These are phyloP conservation scores for pig (Sus scrofa) DNA, from an alignment of 2,113 vertebrate genomes.

Conservation along the genomic window T2T-Sscrofa CM000813.6:28586001-28586500, in stretches of 20 bases:
- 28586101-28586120: neutral
- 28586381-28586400: neutral
- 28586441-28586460: neutral
- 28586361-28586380: neutral
- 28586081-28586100: neutral
- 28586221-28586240: neutral
- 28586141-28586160: neutral
- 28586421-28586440: neutral
- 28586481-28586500: neutral
- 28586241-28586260: neutral
- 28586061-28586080: too few relatives aligned
- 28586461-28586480: constrained; percentile 1
- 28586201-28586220: neutral
- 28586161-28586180: neutral
- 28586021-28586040: too few relatives aligned
- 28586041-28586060: too few relatives aligned
- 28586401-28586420: neutral
- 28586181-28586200: neutral
- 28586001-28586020: too few relatives aligned
- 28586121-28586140: neutral
- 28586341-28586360: neutral
- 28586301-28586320: neutral
- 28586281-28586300: neutral
- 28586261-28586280: neutral
- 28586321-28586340: neutral